A percentile compares a stretch with the other conserved stretches of the same genome.
phyloP scores from a whole-genome alignment of 2,113 vertebrate species.

The Seriola dumerili region DNA sequence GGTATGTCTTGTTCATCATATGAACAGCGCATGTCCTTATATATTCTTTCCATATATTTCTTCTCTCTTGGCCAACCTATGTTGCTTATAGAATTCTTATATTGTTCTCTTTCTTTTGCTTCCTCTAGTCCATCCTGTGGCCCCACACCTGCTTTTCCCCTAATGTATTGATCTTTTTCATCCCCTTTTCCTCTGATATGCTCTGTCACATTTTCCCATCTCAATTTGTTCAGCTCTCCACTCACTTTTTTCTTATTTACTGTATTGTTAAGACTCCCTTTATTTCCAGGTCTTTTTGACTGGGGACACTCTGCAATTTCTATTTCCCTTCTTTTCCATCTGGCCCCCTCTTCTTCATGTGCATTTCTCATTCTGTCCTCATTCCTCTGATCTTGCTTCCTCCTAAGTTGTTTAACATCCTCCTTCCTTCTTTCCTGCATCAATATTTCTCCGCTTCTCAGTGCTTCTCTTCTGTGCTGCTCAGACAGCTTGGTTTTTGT shows the following conservation, averaged over 20 bases:
- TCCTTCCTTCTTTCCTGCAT: conserved; percentile 23
- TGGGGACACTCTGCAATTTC: not conserved
- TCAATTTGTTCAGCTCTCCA: not conserved
- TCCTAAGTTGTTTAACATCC: conserved; percentile 19
- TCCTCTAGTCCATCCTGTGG: conserved; percentile 64
- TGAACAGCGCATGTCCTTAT: not conserved
- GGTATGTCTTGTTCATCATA: not conserved
- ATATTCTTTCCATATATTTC: not conserved
- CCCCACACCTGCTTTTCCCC: conserved; percentile 65
- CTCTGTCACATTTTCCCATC: conserved; percentile 21
- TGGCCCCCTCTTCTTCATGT: conserved; percentile 22
- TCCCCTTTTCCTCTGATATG: conserved; percentile 14
- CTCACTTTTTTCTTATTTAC: conserved; percentile 3
- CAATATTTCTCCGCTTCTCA: conserved; percentile 24
- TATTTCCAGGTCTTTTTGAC: not conserved
- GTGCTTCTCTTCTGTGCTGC: conserved; percentile 40
- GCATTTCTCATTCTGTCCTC: conserved; percentile 41
- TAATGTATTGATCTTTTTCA: conserved; percentile 1
- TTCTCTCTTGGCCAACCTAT: conserved; percentile 68
- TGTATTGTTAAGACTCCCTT: conserved; percentile 29
- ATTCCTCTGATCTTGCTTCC: conserved; percentile 60
- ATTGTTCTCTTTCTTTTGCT: conserved; percentile 73
- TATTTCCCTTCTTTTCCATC: not conserved
- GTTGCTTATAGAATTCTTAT: not conserved
- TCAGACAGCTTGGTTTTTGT: conserved; percentile 42